Percentiles rank a stretch among this genome's conserved stretches.
Conservation (phyloP, 2,113 vertebrate genomes). For the Neodontobutis hainanensis region DNA sequence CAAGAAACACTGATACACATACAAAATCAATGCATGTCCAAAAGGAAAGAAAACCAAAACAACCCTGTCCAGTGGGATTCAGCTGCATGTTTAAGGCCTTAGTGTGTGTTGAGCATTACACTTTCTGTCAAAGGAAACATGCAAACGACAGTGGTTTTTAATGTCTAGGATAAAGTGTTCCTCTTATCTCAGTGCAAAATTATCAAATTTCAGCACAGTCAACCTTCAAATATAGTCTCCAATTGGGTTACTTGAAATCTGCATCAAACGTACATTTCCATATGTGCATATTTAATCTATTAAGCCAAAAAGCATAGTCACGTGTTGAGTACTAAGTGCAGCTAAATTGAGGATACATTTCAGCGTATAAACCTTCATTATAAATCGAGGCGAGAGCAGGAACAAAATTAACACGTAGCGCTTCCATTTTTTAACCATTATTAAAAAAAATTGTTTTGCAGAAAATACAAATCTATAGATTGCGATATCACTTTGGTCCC, state of each 20-base stretch:
- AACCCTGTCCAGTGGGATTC: slow-evolving; percentile 37
- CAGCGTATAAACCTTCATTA: slow-evolving; percentile 61
- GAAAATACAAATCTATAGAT: slow-evolving; percentile 75
- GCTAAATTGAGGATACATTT: slow-evolving; percentile 64
- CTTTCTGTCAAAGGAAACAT: slow-evolving; percentile 24
- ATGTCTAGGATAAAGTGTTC: slow-evolving; percentile 20
- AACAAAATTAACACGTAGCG: slow-evolving; percentile 65
- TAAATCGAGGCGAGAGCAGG: slow-evolving; percentile 54
- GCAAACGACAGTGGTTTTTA: slow-evolving; percentile 49
- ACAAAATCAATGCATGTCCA: slow-evolving; percentile 47
- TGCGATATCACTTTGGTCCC: slow-evolving; percentile 76
- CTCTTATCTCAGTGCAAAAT: slow-evolving; percentile 68
- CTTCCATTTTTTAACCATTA: slow-evolving; percentile 70
- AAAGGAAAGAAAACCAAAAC: slow-evolving; percentile 18
- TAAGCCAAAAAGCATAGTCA: slow-evolving; percentile 62
- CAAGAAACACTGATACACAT: slow-evolving; percentile 49
- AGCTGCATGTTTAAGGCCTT: slow-evolving; percentile 67
- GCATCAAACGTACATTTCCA: slow-evolving; percentile 26
- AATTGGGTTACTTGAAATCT: slow-evolving; percentile 26
- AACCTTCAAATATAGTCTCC: slow-evolving; percentile 43
- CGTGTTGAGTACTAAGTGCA: slow-evolving; percentile 48
- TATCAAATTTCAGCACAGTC: slow-evolving; percentile 53
- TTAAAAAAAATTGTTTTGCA: slow-evolving; percentile 66
- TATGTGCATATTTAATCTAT: slow-evolving; percentile 27
- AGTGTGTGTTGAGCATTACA: slow-evolving; percentile 55